These are phyloP conservation scores for Rhagoletis pomonella DNA, from an alignment of 1,140 invertebrate species.

Conservation along the genomic window DNA sequence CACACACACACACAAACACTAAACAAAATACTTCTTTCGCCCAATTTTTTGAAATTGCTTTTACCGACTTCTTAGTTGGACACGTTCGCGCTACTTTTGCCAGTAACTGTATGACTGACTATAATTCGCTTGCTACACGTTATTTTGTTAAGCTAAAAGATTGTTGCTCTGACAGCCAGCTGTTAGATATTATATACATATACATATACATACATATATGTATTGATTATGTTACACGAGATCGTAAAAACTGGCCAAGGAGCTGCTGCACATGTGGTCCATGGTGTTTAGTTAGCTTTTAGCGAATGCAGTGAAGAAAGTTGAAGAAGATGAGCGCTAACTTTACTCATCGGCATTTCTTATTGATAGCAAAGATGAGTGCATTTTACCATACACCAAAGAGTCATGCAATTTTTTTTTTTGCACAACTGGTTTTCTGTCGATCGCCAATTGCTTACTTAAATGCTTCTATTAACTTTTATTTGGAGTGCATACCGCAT, in stretches of 20 bases:
- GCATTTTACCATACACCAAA: not conserved
- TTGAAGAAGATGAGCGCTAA: not conserved
- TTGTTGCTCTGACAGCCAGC: constrained; percentile 4
- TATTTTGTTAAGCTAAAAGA: constrained; percentile 14
- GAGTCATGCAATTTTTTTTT: not conserved
- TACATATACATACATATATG: too few species aligned
- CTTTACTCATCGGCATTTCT: not conserved
- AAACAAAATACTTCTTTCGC: not conserved
- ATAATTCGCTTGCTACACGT: constrained; percentile 1
- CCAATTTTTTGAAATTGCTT: not conserved
- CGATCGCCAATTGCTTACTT: too few species aligned
- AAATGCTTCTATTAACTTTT: too few species aligned
- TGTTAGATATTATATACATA: not conserved
- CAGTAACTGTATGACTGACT: constrained; percentile 30
- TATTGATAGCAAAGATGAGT: too few species aligned
- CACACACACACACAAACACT: not conserved
- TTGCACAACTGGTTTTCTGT: not conserved
- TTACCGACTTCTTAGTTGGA: not conserved
- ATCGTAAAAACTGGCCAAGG: not conserved
- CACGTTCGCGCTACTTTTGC: not conserved
- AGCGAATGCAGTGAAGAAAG: not conserved
- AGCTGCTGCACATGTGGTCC: not conserved
- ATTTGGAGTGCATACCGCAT: too few species aligned
- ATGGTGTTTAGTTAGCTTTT: not conserved
- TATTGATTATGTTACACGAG: not conserved